These are phyloP conservation scores for Haliclystus octoradiatus DNA, from an alignment of 30 jellyfish, hydroid and myxozoan genomes.

Conservation along the genomic window DNA sequence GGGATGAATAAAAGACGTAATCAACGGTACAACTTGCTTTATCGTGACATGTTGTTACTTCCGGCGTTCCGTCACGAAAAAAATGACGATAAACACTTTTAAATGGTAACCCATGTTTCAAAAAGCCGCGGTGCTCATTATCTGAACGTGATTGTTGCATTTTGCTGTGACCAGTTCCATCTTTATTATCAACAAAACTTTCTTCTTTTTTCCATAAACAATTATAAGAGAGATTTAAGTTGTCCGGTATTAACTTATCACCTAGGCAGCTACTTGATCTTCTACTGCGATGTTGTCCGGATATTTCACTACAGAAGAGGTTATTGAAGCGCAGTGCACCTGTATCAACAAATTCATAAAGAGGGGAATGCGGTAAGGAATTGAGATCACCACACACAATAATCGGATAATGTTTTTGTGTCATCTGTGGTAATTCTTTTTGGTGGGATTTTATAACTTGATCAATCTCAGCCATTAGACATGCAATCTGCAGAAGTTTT, in stretches of 20 bases:
- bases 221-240: slow-evolving; percentile 23
- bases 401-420: slow-evolving; percentile 37
- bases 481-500: slow-evolving; percentile 72
- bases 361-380: slow-evolving; percentile 59
- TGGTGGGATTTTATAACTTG: slow-evolving; percentile 15
- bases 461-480: slow-evolving; percentile 72
- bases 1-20: slow-evolving; percentile 60
- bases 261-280: neutral
- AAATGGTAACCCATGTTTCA: slow-evolving; percentile 48
- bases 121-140: slow-evolving; percentile 55
- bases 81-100: slow-evolving; percentile 54
- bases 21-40: slow-evolving; percentile 71
- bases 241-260: slow-evolving; percentile 30
- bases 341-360: slow-evolving; percentile 39
- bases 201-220: slow-evolving; percentile 43
- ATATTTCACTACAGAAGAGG: slow-evolving; percentile 23
- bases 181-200: neutral
- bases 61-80: slow-evolving; percentile 25
- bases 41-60: slow-evolving; percentile 68
- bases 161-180: neutral
- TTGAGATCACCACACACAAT: slow-evolving; percentile 88
- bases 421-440: neutral
- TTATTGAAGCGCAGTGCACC: slow-evolving; percentile 58
- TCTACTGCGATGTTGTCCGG: slow-evolving; percentile 50
- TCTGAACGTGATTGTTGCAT: slow-evolving; percentile 1